Conservation (phyloP, 2,797 vertebrate genomes). For the Austrolebias charrua region DNA sequence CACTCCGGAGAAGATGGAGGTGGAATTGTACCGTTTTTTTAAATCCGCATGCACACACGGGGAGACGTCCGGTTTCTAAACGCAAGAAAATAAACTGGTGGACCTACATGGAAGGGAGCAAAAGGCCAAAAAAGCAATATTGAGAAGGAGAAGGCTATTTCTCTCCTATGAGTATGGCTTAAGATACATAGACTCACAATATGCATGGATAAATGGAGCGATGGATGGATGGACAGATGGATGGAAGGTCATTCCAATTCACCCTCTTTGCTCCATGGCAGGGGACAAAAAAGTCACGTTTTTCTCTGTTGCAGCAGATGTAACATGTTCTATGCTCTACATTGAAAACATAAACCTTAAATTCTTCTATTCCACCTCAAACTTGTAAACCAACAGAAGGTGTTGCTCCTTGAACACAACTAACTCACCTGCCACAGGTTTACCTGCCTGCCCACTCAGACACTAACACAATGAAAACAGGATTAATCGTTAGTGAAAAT, state of each 20-base stretch:
- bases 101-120: conserved; percentile 73
- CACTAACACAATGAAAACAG: not conserved
- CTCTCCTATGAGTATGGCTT: not conserved
- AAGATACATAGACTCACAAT: too few relatives aligned
- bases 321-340: not conserved
- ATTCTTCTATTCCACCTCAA: not conserved
- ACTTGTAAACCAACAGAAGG: not conserved
- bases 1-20: conserved; percentile 61
- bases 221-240: too few relatives aligned
- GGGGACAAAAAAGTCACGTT: too few relatives aligned
- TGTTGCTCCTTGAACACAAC: not conserved
- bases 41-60: conserved; percentile 56
- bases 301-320: too few relatives aligned
- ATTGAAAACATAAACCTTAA: not conserved
- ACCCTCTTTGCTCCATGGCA: too few relatives aligned
- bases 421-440: conserved; percentile 5
- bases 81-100: conserved; percentile 62
- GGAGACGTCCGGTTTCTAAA: conserved; percentile 64
- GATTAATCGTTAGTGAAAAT: too few relatives aligned
- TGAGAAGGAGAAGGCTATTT: conserved; percentile 39
- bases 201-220: too few relatives aligned
- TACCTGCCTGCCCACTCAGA: not conserved
- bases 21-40: conserved; percentile 60
- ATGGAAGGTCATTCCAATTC: too few relatives aligned
- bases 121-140: conserved; percentile 61